phyloP scores from a whole-genome alignment of 2,888 invertebrate species.

The Ormyrus labotus region DNA sequence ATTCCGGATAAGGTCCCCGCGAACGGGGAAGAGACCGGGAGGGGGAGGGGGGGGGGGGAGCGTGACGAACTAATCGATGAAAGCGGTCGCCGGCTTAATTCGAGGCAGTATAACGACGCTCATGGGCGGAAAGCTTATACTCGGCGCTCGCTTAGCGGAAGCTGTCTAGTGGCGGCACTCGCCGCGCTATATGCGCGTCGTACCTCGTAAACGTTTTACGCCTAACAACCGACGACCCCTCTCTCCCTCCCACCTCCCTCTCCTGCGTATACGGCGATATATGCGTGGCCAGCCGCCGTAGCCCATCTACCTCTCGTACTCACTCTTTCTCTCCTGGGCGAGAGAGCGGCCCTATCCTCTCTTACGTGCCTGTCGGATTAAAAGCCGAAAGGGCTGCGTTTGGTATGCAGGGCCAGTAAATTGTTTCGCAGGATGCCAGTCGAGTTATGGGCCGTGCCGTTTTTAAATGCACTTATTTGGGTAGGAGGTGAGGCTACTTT shows the following conservation, averaged over 20 bases:
- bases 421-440: conserved; percentile 61
- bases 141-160: conserved; percentile 1
- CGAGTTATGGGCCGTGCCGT: no score
- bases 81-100: conserved; percentile 39
- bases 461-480: no score
- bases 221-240: conserved; percentile 48
- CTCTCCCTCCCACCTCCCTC: not conserved
- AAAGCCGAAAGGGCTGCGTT: not conserved
- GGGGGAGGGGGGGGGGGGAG: not conserved
- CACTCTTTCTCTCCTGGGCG: not conserved
- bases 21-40: no score
- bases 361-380: not conserved
- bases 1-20: not conserved
- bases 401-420: conserved; percentile 62
- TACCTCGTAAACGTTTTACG: conserved; percentile 64
- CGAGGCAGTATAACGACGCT: conserved; percentile 16
- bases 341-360: not conserved
- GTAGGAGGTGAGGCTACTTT: no score
- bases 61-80: conserved; percentile 42
- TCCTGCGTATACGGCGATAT: conserved; percentile 16
- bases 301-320: conserved; percentile 19
- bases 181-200: conserved; percentile 47
- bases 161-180: not conserved
- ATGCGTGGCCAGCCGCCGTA: not conserved
- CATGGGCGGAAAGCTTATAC: no score